phyloP scores from a whole-genome alignment of 2,113 vertebrate genomes.

The Empidonax alnorum region DNA sequence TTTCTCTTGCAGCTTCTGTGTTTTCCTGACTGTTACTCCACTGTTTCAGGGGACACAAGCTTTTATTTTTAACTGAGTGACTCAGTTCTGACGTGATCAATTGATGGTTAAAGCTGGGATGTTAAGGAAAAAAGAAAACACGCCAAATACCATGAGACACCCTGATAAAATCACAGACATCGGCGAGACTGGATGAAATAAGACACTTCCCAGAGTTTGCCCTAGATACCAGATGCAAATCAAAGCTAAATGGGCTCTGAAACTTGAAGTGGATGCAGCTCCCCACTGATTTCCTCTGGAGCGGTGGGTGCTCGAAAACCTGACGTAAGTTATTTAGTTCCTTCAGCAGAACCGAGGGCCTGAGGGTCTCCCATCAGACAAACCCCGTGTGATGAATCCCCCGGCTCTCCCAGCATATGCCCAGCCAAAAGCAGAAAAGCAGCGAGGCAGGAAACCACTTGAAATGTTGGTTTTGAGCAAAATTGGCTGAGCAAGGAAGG shows the following conservation, averaged over 20 bases:
- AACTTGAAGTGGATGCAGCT: not conserved
- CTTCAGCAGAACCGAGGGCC: not conserved
- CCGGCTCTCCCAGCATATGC: not conserved
- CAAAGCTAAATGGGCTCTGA: constrained; percentile 23
- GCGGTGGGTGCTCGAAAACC: not conserved
- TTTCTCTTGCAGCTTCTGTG: not conserved
- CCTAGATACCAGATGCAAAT: constrained; percentile 49
- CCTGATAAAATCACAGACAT: constrained; percentile 24
- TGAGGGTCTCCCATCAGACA: not conserved
- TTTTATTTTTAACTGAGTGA: constrained; percentile 21
- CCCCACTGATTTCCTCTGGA: not conserved
- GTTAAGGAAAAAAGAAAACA: not conserved
- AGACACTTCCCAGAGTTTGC: constrained; percentile 19
- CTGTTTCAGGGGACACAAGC: not conserved
- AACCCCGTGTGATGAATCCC: not conserved
- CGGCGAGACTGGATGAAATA: not conserved
- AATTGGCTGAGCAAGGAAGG: not conserved
- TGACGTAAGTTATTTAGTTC: not conserved
- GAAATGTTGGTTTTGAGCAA: fast-evolving
- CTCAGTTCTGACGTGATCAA: not conserved
- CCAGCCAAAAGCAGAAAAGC: not conserved
- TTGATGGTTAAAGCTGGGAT: constrained; percentile 6
- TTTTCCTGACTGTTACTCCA: not conserved
- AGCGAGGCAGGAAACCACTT: not conserved
- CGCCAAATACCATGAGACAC: constrained; percentile 18